phyloP scores from a whole-genome alignment of 2,113 vertebrate genomes.

The Eudorcas thomsonii region DNA sequence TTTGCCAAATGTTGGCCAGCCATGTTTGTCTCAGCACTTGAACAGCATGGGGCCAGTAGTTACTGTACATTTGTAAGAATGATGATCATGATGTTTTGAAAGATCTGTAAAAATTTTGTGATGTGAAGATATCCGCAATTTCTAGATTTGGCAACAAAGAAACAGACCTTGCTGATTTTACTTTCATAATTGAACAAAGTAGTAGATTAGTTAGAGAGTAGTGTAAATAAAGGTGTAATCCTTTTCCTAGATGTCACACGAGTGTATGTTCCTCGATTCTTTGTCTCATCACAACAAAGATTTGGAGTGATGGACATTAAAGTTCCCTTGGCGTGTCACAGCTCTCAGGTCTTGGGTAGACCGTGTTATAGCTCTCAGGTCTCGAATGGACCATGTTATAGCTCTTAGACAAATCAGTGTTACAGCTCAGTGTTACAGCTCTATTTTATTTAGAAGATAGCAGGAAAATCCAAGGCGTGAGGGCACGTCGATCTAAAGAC shows the following conservation, averaged over 20 bases:
- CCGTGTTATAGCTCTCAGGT: too few species aligned
- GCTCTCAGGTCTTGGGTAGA: too few species aligned
- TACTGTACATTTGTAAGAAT: background rate
- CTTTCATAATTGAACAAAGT: background rate
- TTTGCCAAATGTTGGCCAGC: background rate
- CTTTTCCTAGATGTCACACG: background rate
- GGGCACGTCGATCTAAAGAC: too few species aligned
- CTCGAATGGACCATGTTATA: too few species aligned
- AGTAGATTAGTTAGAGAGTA: background rate
- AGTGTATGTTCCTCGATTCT: too few species aligned
- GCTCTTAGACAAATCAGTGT: too few species aligned
- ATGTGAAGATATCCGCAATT: background rate
- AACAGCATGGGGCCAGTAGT: background rate
- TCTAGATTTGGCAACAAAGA: background rate
- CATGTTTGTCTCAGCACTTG: accelerated
- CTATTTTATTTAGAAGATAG: too few species aligned
- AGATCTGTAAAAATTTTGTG: background rate
- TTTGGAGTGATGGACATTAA: too few species aligned
- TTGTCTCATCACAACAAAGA: too few species aligned
- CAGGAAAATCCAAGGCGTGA: too few species aligned
- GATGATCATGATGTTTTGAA: background rate
- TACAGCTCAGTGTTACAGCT: too few species aligned
- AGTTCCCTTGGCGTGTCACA: too few species aligned
- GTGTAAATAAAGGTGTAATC: background rate
- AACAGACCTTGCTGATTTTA: background rate